Evolutionary conservation across 2,888 invertebrate genomes (phyloP), one percentile per base, ranked within the genome.

Genomic region (Mechanitis messenoides): DNA sequence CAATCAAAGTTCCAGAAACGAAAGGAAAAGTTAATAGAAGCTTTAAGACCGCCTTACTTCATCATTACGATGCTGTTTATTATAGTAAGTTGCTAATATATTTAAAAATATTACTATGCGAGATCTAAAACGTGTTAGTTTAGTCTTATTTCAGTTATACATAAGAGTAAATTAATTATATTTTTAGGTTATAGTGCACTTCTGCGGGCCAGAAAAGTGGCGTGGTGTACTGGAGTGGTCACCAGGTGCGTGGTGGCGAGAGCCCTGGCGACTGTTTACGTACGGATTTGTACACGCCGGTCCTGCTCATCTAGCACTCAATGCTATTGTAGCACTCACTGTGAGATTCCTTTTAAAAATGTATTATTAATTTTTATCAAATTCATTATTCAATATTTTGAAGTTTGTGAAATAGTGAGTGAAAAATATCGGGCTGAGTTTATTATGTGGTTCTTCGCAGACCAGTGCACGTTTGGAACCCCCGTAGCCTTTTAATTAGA

Each of bases 241-340:
- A 11, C 87, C 87, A 42, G 74, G 70, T 9, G 73, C 70, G 69
- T 92, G 93, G 81, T 91, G 93, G 70, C 83, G 87, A 55, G 92
- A 95, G 81, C 89, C 94, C 38, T 97, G 96, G 97, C 92, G 96
- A 68, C 93, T 95, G 76, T 76, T 95, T 61, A 93, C 94, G 53
- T 97, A 97, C 82, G 95, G 95, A 91, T 89, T 94, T 70, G 85
- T 96, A 61, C 97, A 97, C 86, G 94, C 94, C 60, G 94, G 93
- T 82, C 90, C 92, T 73, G 90, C 93, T 56, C 97, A 97, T 81
- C 87, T 97, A 64, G 90, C 93, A 33, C 92, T 96, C 73, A 97
- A 97, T 86, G 84, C 86, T 0, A 77, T 88, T 31, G 85, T 89
- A 0, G 87, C 84, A 1, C 73, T 87, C 3, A 82, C 84, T 67